phyloP scores from a whole-genome alignment of 2,113 vertebrate genomes.

The Argyrosomus japonicus region DNA sequence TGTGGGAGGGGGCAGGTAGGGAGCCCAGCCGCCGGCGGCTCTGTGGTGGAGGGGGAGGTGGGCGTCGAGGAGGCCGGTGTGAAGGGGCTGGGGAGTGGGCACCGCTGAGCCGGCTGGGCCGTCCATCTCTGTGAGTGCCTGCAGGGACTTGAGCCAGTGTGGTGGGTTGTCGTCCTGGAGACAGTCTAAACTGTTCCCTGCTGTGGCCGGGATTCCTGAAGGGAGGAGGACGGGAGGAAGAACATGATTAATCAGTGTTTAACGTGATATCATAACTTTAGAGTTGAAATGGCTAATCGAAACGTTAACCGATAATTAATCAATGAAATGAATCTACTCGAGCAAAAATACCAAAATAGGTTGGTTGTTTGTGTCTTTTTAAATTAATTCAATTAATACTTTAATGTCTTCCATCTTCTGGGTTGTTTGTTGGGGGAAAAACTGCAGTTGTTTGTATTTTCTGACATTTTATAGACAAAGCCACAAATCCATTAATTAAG shows the following conservation, averaged over 20 bases:
- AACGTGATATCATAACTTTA: background rate
- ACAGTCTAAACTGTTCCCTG: conserved; percentile 97
- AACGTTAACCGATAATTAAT: no score
- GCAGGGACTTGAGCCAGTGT: conserved; percentile 99
- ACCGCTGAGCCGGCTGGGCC: conserved; percentile 87
- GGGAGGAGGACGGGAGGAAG: background rate
- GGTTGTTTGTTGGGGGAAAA: background rate
- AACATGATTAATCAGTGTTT: background rate
- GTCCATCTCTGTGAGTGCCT: conserved; percentile 99
- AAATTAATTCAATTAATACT: no score
- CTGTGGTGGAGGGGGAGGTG: conserved; percentile 94
- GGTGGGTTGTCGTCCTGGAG: conserved; percentile 99
- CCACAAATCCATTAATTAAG: background rate
- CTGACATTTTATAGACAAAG: background rate
- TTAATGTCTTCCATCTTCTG: no score
- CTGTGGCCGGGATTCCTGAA: conserved; percentile 93
- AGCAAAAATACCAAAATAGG: background rate
- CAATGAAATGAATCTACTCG: background rate
- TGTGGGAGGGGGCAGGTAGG: conserved; percentile 90
- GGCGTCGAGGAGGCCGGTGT: conserved; percentile 85
- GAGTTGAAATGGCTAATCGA: no score
- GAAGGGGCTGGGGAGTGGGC: conserved; percentile 88
- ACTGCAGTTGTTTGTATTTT: background rate
- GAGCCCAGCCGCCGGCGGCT: conserved; percentile 94
- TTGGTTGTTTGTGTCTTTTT: no score